These are phyloP conservation scores for Solea senegalensis DNA, from an alignment of 2,113 vertebrate genomes.

Conservation along the genomic window DNA sequence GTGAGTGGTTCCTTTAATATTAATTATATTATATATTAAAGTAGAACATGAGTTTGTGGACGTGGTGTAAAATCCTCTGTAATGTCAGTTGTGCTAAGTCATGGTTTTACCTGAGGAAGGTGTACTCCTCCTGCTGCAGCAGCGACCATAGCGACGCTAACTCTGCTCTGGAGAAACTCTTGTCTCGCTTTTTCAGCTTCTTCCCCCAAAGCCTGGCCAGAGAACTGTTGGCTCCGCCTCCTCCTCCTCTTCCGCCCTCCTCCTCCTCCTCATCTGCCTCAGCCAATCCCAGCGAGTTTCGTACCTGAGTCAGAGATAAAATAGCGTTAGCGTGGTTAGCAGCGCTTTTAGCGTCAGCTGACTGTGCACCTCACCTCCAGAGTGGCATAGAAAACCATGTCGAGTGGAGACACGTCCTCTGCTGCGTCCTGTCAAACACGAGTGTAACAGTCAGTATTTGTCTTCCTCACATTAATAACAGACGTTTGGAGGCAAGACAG, in stretches of 20 bases:
- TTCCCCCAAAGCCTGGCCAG: slow-evolving; percentile 84
- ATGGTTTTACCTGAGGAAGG: slow-evolving; percentile 82
- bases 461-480: neutral
- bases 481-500: too few relatives aligned
- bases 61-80: too few relatives aligned
- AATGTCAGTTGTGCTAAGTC: too few relatives aligned
- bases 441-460: neutral
- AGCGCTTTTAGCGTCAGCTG: slow-evolving; percentile 34
- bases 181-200: slow-evolving; percentile 73
- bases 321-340: neutral
- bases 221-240: slow-evolving; percentile 71
- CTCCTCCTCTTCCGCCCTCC: slow-evolving; percentile 39
- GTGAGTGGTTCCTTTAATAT: too few relatives aligned
- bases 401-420: slow-evolving; percentile 84
- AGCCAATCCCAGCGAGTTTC: slow-evolving; percentile 86
- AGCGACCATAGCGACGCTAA: slow-evolving; percentile 93
- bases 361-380: slow-evolving; percentile 79
- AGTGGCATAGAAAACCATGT: slow-evolving; percentile 89
- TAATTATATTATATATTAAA: too few relatives aligned
- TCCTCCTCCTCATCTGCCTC: slow-evolving; percentile 46
- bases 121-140: slow-evolving; percentile 95
- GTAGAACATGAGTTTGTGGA: too few relatives aligned
- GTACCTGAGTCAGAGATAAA: slow-evolving; percentile 42
- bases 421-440: slow-evolving; percentile 53
- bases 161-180: slow-evolving; percentile 81